A percentile compares a stretch with the other conserved stretches of the same genome.
These are phyloP conservation scores for Lasioglossum villosulum DNA, from an alignment of 2,888 invertebrate genomes.

Conservation along the genomic window DNA sequence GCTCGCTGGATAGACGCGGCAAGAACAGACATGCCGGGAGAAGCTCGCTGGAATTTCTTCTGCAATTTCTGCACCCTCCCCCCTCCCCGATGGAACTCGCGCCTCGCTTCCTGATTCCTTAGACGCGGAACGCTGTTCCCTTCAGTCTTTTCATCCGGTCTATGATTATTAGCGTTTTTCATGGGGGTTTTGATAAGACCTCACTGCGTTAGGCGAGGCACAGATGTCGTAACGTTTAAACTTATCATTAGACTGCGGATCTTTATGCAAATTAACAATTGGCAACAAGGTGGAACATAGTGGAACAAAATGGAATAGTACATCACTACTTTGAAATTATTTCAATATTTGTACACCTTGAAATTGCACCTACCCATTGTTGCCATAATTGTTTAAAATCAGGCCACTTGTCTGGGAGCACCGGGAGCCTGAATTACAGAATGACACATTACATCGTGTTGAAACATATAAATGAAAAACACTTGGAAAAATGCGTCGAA, in stretches of 20 bases:
- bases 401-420: too few species aligned
- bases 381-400: too few species aligned
- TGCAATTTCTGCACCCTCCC: constrained; percentile 13
- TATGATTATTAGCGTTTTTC: neutral
- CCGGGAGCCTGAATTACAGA: too few species aligned
- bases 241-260: neutral
- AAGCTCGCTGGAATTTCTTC: neutral
- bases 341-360: too few species aligned
- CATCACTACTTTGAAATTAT: too few species aligned
- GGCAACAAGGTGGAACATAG: neutral
- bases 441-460: too few species aligned
- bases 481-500: neutral
- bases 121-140: neutral
- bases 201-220: neutral
- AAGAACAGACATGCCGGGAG: neutral
- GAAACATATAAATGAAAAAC: neutral
- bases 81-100: neutral
- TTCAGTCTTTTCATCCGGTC: neutral
- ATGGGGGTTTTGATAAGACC: neutral
- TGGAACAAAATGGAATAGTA: too few species aligned
- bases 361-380: too few species aligned
- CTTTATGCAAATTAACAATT: neutral
- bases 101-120: neutral
- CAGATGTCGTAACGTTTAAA: neutral
- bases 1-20: constrained; percentile 6